Evolutionary conservation across 2,113 vertebrate species (phyloP), one percentile per base, ranked within the genome.

Genomic region (Trinectes maculatus): DNA sequence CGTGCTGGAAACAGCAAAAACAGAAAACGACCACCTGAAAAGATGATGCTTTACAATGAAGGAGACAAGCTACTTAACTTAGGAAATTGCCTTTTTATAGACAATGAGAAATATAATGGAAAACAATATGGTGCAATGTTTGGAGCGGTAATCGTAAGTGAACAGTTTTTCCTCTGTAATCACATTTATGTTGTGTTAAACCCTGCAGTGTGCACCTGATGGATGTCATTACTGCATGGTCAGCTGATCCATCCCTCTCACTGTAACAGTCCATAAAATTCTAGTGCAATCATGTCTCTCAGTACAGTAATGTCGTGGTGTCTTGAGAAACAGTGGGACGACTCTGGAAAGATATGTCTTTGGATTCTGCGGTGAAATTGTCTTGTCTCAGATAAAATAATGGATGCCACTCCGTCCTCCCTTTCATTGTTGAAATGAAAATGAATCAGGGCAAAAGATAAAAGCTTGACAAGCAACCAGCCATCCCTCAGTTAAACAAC

Each of bases 391-490:
- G 71, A 72, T 64, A 67, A 85, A 85, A 71, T 78, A 84, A 88
- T 78, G 66, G 78, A 80, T 78, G 71, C 64, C 1, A 40, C 76
- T 84, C 52, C 25, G 28, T 58, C 70, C 79, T 74, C 71, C 65
- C 68, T 59, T 80, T 79, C 76, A 67, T 64, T 51, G 66, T 48
- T 78, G 77, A 75, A 87, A 89, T 87, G 87, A 85, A 85, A 89
- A 91, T 87, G 89, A 92, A 88, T 88, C 87, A 89, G 85, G 77
- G 65, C 72, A 68, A 80, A 80, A 91, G 90, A 91, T 91, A 89
- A 86, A 89, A 86, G 87, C 82, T 71, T 73, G 84, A 88, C 88
- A 89, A 84, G 85, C 71, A 71, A 64, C 55, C 57, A 82, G 82
- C 86, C 77, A 89, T 90, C 81, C 66, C 84, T 92, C 82, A 87